phyloP scores from a whole-genome alignment of 2,888 invertebrate species.

The Drosophila pseudotalamancana region DNA sequence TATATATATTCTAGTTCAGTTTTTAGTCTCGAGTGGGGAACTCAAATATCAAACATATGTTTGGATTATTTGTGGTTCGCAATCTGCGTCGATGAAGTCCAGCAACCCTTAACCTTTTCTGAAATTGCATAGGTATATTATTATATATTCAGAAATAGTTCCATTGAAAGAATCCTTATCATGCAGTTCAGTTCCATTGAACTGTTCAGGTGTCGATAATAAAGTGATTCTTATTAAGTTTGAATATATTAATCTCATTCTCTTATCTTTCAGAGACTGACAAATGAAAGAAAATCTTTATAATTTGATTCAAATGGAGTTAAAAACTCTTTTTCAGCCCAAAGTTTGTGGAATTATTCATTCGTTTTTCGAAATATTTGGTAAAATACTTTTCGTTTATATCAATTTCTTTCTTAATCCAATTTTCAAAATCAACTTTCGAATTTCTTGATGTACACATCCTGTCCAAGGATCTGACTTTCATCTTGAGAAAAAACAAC shows the following conservation, averaged over 20 bases:
- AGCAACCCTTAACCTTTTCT: conserved; percentile 31
- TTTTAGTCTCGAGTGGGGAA: conserved; percentile 7
- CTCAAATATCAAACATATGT: conserved; percentile 10
- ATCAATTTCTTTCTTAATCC: background rate
- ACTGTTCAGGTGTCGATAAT: too few species aligned
- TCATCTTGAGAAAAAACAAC: conserved; percentile 71
- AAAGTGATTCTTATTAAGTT: too few species aligned
- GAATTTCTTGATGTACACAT: conserved; percentile 35
- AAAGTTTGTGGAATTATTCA: too few species aligned
- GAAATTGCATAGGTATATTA: background rate
- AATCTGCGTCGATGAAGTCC: background rate
- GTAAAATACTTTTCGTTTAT: background rate
- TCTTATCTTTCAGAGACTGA: too few species aligned
- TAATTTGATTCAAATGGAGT: too few species aligned
- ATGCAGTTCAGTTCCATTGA: too few species aligned
- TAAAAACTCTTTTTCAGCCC: too few species aligned
- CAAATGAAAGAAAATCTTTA: too few species aligned
- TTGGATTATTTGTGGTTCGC: conserved; percentile 17
- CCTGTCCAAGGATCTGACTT: conserved; percentile 60
- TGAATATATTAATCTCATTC: too few species aligned
- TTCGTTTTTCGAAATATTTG: background rate
- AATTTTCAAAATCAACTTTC: conserved; percentile 21
- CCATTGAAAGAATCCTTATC: too few species aligned
- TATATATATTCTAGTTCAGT: conserved; percentile 11
- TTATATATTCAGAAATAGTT: background rate